Percentiles rank a stretch among this genome's conserved stretches.
These are phyloP conservation scores for Tetropium fuscum DNA, from an alignment of 2,888 invertebrate species.

Conservation along the genomic window DNA sequence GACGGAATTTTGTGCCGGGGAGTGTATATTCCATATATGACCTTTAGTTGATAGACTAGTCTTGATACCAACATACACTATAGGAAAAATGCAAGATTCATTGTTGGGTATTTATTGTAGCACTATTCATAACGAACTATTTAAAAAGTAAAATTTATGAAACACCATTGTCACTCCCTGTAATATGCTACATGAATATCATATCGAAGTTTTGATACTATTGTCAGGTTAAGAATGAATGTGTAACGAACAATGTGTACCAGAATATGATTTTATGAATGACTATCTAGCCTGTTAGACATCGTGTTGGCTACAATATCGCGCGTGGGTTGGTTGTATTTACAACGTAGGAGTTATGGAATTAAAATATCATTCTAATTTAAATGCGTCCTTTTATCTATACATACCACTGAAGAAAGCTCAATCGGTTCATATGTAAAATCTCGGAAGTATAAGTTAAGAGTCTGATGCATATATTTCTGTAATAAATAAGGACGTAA, in stretches of 20 bases:
- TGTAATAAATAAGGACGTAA: too few relatives aligned
- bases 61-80: too few relatives aligned
- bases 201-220: slow-evolving; percentile 6
- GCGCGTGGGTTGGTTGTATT: slow-evolving; percentile 9
- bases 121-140: too few relatives aligned
- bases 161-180: neutral
- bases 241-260: slow-evolving; percentile 19
- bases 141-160: neutral
- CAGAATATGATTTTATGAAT: slow-evolving; percentile 26
- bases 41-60: too few relatives aligned
- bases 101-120: too few relatives aligned
- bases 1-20: too few relatives aligned
- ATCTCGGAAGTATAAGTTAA: too few relatives aligned
- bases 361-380: slow-evolving; percentile 19
- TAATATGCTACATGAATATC: slow-evolving; percentile 9
- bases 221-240: slow-evolving; percentile 21
- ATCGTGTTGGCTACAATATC: slow-evolving; percentile 10
- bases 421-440: neutral
- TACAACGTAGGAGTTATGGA: slow-evolving; percentile 12
- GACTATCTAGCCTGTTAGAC: slow-evolving; percentile 8
- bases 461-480: too few relatives aligned
- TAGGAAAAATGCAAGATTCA: too few relatives aligned
- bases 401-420: neutral
- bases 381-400: slow-evolving; percentile 10
- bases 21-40: too few relatives aligned